Conservation (phyloP, 2,888 invertebrate genomes). For the Hydraecia micacea region DNA sequence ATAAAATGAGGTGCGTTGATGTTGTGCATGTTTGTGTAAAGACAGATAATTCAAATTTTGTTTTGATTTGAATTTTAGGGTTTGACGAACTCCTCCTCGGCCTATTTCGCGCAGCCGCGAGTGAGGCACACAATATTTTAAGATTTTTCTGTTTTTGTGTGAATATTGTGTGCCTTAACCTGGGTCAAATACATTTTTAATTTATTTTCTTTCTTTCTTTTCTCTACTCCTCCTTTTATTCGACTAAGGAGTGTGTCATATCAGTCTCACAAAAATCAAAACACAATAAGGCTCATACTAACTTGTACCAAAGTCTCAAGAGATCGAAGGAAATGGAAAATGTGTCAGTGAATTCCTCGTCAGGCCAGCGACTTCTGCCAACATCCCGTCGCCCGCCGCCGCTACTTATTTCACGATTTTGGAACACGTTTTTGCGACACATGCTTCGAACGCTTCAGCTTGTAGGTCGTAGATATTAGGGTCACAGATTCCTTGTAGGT, state of each 20-base stretch:
- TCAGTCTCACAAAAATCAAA: slow-evolving; percentile 5
- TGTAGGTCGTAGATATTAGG: slow-evolving; percentile 41
- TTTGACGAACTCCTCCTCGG: background rate
- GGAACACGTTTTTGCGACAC: slow-evolving; percentile 50
- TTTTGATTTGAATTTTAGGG: background rate
- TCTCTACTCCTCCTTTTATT: background rate
- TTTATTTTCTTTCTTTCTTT: background rate
- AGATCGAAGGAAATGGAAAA: slow-evolving; percentile 55
- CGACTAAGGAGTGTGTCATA: background rate
- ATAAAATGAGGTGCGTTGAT: background rate
- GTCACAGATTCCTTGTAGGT: slow-evolving; percentile 28
- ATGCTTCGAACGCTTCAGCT: slow-evolving; percentile 35
- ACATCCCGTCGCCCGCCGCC: slow-evolving; percentile 36
- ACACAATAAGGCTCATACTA: background rate
- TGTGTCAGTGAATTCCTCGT: slow-evolving; percentile 60
- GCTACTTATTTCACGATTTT: slow-evolving; percentile 57
- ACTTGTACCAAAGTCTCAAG: slow-evolving; percentile 22
- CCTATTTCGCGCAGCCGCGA: background rate
- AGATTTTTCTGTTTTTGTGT: background rate
- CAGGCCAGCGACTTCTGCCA: slow-evolving; percentile 32
- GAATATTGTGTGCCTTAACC: background rate
- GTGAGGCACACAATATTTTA: background rate
- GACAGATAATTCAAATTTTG: background rate
- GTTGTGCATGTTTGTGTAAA: background rate
- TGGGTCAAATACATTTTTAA: background rate